These are phyloP conservation scores for Epinotia ramella DNA, from an alignment of 2,888 invertebrate genomes.

Conservation along the genomic window DNA sequence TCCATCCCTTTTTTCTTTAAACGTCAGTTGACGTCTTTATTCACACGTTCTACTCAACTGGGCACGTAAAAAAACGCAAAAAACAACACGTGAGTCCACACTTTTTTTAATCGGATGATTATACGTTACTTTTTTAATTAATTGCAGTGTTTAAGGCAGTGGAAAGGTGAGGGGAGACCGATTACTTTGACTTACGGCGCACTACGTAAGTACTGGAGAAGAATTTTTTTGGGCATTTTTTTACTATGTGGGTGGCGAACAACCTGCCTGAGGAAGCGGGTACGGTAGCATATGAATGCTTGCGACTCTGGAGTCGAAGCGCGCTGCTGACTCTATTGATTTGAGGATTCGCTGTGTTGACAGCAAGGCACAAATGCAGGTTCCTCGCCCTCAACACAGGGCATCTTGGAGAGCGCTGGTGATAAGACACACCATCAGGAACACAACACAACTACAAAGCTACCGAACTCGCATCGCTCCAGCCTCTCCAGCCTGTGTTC, in stretches of 20 bases:
- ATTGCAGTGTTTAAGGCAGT: slow-evolving; percentile 41
- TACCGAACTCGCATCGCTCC: too few relatives aligned
- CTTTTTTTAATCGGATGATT: slow-evolving; percentile 37
- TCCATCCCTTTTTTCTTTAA: not conserved
- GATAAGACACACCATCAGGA: too few relatives aligned
- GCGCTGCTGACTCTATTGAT: not conserved
- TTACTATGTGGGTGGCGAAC: too few relatives aligned
- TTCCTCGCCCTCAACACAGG: not conserved
- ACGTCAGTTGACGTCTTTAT: slow-evolving; percentile 24
- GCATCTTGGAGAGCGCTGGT: not conserved
- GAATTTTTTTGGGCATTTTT: too few relatives aligned
- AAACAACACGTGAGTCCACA: slow-evolving; percentile 29
- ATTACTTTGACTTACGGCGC: slow-evolving; percentile 38
- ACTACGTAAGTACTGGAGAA: not conserved
- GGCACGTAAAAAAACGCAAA: slow-evolving; percentile 25
- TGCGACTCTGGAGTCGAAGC: too few relatives aligned
- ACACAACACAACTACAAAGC: too few relatives aligned
- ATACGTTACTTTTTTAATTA: slow-evolving; percentile 41
- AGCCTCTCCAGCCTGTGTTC: too few relatives aligned
- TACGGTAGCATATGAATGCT: not conserved
- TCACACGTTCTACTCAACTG: slow-evolving; percentile 23
- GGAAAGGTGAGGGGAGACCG: slow-evolving; percentile 35
- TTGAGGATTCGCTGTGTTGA: not conserved
- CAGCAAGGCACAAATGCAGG: not conserved
- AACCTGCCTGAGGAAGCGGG: not conserved